Evolutionary conservation across 2,888 invertebrate species (phyloP).

Genomic region (Acheta domesticus): DNA sequence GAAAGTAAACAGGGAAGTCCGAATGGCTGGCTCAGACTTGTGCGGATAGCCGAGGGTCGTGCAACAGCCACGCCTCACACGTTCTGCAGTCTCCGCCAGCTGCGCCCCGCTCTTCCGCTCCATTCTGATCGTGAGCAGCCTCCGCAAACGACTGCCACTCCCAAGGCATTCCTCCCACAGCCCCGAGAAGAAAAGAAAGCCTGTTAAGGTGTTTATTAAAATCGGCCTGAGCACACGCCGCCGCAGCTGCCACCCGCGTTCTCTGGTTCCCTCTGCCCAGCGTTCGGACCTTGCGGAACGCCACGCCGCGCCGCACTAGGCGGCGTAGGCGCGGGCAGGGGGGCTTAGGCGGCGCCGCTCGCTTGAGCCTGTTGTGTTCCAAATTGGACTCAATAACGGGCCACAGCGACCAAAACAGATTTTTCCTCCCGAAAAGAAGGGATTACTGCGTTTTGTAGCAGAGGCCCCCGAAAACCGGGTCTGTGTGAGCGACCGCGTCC

Average conservation of each 20-base stretch:
- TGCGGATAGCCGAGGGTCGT: no score
- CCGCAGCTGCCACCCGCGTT: background rate
- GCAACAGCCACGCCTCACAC: no score
- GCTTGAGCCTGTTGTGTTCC: conserved; percentile 6
- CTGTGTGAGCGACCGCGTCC: no score
- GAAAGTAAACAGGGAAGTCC: no score
- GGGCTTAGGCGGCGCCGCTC: background rate
- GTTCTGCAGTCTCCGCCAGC: background rate
- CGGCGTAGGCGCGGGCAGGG: background rate
- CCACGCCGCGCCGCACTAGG: no score
- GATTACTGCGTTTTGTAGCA: background rate
- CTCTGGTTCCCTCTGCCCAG: background rate
- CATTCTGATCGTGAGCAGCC: background rate
- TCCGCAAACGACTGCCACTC: background rate
- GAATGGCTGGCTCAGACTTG: no score
- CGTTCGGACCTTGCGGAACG: no score
- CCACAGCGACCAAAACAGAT: background rate
- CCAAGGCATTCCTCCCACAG: background rate
- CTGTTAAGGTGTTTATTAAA: conserved; percentile 18
- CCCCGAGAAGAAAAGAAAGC: background rate
- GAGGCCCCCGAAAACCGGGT: background rate
- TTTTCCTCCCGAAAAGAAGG: conserved; percentile 7
- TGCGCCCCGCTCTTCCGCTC: background rate
- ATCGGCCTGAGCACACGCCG: background rate
- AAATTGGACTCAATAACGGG: conserved; percentile 18